A percentile compares a stretch with the other conserved stretches of the same genome.
Evolutionary conservation across 2,797 vertebrate genomes (phyloP).

Genomic region (Melanogrammus aeglefinus): DNA sequence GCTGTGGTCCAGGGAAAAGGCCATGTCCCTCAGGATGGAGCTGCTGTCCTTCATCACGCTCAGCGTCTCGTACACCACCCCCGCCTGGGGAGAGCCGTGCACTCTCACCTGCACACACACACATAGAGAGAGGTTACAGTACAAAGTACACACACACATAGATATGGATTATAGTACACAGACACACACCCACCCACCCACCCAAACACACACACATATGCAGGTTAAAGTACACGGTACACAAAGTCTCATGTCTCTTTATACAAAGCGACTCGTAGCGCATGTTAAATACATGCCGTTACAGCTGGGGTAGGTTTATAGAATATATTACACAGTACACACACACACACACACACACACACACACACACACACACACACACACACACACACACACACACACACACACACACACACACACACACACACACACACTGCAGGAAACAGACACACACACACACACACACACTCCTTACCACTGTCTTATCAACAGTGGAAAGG

Average conservation of each 20-base stretch:
- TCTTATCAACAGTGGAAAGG: too few relatives aligned
- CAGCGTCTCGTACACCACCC: conserved; percentile 90
- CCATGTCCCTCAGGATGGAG: conserved; percentile 92
- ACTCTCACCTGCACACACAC: conserved; percentile 82
- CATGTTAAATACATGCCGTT: too few relatives aligned
- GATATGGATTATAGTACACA: neutral
- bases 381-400: neutral
- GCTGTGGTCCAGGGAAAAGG: conserved; percentile 87
- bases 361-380: conserved; percentile 2
- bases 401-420: neutral
- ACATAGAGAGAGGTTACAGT: conserved; percentile 16
- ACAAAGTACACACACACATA: conserved; percentile 11
- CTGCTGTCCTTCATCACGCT: conserved; percentile 87
- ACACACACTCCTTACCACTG: too few relatives aligned
- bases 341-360: conserved; percentile 6
- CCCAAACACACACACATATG: conserved; percentile 17
- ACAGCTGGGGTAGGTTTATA: too few relatives aligned
- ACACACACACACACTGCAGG: neutral
- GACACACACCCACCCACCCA: too few relatives aligned
- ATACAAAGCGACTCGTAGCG: too few relatives aligned
- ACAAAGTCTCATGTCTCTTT: conserved; percentile 64
- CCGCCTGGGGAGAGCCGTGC: conserved; percentile 83
- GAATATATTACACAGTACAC: too few relatives aligned
- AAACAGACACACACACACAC: too few relatives aligned
- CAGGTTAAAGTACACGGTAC: neutral